Evolutionary conservation across 2,797 vertebrate species (phyloP), one percentile per base, ranked within the genome.

Genomic region (Rhinella marina): DNA sequence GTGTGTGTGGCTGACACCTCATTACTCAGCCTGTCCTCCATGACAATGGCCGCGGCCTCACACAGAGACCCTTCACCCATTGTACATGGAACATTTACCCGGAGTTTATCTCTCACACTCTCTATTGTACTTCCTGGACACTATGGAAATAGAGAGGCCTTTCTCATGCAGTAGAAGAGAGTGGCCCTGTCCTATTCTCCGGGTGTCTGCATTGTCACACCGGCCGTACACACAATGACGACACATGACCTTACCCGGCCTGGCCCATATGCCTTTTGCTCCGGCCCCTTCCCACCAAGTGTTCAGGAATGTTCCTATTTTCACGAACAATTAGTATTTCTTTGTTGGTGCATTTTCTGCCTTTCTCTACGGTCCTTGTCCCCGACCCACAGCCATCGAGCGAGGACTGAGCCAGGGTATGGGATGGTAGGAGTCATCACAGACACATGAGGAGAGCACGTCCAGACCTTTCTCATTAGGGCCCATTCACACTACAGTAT

Each of bases 1-100:
- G 57, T 86, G 84, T 89, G 73, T 86, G 76, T 86, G 85, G 76
- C 73, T 32, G 75, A 70, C 61, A 80, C 73, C 68, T 78, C 85
- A 86, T 68, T 86, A 79, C 75, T 84, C 85, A 80, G 84, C 75
- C 84, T 85, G 73, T 78, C 84, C 84, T 41, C 29, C 19, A 32
- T 56, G 68, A 78, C 82, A 84, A 84, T 84, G 21, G 56, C 17
- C 68, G 8, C 4, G 12, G 52, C 50, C 82, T 84, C 82, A 84
- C 82, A 57, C 52, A 73, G 82, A 57, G 66, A 73, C 21, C 54
- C 66, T 19, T 16, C 16, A 3, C 59, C 70, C 82, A 61, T 75
- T 84, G 54, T 75, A 10, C 11, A 32, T 3, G 68, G 82, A 73
- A 68, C 23, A 32, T 70, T 41, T 62, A 52, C 29, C 73, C 59